Evolutionary conservation across 2,113 vertebrate species (phyloP).

Genomic region (Rhipidura dahli): DNA sequence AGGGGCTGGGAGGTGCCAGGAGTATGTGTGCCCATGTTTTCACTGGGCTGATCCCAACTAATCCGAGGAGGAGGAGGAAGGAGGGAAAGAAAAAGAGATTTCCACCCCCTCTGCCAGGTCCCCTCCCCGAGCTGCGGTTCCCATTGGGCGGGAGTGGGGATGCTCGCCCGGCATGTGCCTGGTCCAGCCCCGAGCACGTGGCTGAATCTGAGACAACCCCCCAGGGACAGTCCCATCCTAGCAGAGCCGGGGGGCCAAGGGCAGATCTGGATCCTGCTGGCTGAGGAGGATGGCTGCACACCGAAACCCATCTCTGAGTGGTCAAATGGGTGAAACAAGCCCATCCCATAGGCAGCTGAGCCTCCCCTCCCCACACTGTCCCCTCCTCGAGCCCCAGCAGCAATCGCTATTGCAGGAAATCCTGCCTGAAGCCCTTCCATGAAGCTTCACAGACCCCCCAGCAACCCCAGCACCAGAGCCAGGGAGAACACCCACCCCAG

Average conservation of each 20-base stretch:
- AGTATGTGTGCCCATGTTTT: rapidly evolving
- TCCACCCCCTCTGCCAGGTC: neutral
- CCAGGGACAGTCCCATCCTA: neutral
- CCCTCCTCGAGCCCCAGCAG: neutral
- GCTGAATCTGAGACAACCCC: neutral
- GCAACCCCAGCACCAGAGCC: neutral
- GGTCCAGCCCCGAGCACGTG: rapidly evolving
- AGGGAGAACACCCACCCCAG: neutral
- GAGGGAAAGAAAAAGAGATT: neutral
- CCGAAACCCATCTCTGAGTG: neutral
- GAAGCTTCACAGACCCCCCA: neutral
- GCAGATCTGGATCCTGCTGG: neutral
- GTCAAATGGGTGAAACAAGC: neutral
- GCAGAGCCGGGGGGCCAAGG: neutral
- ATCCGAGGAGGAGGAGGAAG: neutral
- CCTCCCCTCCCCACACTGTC: neutral
- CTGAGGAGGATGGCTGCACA: neutral
- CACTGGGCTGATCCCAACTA: neutral
- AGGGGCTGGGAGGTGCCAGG: neutral
- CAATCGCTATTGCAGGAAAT: neutral
- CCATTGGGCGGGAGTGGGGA: neutral
- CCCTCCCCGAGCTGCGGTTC: neutral
- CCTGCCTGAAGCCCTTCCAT: neutral
- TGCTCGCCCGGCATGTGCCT: neutral
- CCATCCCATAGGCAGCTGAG: neutral